These are phyloP conservation scores for Oligia strigilis DNA, from an alignment of 2,888 invertebrate genomes.

Conservation along the genomic window DNA sequence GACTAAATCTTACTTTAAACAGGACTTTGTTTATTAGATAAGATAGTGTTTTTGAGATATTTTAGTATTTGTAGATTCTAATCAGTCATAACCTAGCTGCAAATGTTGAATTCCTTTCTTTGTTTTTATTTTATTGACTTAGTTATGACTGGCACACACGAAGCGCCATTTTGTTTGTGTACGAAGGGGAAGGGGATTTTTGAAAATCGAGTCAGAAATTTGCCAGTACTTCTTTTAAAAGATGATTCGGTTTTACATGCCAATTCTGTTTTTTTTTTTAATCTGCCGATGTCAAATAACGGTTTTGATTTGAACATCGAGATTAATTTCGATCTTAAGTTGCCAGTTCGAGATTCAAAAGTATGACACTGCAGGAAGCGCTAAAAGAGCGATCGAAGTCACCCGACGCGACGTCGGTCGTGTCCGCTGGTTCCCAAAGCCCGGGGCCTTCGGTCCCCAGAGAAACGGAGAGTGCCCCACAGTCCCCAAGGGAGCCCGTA, in stretches of 20 bases:
- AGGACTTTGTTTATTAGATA: slow-evolving; percentile 66
- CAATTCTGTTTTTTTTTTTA: slow-evolving; percentile 10
- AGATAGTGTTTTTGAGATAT: slow-evolving; percentile 64
- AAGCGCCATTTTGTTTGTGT: slow-evolving; percentile 39
- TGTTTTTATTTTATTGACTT: slow-evolving; percentile 50
- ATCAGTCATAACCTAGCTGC: slow-evolving; percentile 56
- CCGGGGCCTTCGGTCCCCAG: slow-evolving; percentile 69
- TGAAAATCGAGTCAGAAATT: slow-evolving; percentile 25
- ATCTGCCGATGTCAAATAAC: slow-evolving; percentile 9
- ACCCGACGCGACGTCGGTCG: slow-evolving; percentile 77
- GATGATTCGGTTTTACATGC: slow-evolving; percentile 23
- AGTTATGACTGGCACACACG: slow-evolving; percentile 34
- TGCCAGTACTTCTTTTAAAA: slow-evolving; percentile 36
- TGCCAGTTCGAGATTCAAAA: slow-evolving; percentile 62
- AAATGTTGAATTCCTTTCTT: slow-evolving; percentile 89
- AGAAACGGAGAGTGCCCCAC: slow-evolving; percentile 60
- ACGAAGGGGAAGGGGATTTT: slow-evolving; percentile 75
- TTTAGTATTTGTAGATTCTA: slow-evolving; percentile 67
- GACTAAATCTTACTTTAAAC: slow-evolving; percentile 47
- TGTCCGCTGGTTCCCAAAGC: slow-evolving; percentile 75
- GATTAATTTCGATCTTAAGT: slow-evolving; percentile 47
- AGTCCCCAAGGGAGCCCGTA: slow-evolving; percentile 78
- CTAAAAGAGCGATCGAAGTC: slow-evolving; percentile 79
- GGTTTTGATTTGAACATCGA: slow-evolving; percentile 21
- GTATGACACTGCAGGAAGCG: slow-evolving; percentile 77